phyloP scores from a whole-genome alignment of 2,797 vertebrate species.

The Karalla daura region DNA sequence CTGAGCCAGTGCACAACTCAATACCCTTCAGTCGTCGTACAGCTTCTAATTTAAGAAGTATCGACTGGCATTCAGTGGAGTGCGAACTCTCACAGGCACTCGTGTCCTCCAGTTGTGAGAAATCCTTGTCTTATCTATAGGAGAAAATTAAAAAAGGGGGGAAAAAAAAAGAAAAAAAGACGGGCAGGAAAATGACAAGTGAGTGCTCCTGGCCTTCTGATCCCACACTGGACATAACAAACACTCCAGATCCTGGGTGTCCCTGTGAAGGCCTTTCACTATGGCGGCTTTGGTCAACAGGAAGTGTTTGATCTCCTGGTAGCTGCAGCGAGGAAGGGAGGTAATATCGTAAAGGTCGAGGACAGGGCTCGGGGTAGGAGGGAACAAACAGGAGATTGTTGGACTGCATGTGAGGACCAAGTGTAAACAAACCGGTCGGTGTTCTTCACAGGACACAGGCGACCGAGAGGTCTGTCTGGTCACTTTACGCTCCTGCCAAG shows the following conservation, averaged over 20 bases:
- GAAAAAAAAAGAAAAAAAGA: conserved; percentile 22
- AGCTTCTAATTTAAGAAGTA: conserved; percentile 49
- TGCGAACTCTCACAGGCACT: conserved; percentile 2
- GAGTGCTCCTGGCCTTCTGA: conserved; percentile 23
- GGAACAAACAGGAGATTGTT: conserved; percentile 1
- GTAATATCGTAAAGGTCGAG: conserved; percentile 51
- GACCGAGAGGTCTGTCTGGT: not conserved
- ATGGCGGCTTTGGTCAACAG: conserved; percentile 10
- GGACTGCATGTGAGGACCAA: conserved; percentile 14
- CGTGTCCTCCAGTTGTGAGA: conserved; percentile 30
- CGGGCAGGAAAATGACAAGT: conserved; percentile 17
- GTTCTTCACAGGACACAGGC: not conserved
- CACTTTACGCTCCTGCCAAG: not conserved
- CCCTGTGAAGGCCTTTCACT: not conserved
- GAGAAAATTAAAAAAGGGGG: conserved; percentile 20
- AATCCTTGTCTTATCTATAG: conserved; percentile 33
- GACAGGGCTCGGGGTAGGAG: not conserved
- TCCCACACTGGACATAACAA: conserved; percentile 27
- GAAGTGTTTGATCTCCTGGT: conserved; percentile 50
- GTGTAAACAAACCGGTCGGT: conserved; percentile 25
- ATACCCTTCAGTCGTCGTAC: conserved; percentile 35
- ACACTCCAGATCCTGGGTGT: conserved; percentile 10
- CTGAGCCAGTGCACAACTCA: conserved; percentile 53
- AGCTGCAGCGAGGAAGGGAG: conserved; percentile 20
- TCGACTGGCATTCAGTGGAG: conserved; percentile 35